Evolutionary conservation across 2,797 vertebrate species (phyloP).

Genomic region (Heteromormyrus szaboi): DNA sequence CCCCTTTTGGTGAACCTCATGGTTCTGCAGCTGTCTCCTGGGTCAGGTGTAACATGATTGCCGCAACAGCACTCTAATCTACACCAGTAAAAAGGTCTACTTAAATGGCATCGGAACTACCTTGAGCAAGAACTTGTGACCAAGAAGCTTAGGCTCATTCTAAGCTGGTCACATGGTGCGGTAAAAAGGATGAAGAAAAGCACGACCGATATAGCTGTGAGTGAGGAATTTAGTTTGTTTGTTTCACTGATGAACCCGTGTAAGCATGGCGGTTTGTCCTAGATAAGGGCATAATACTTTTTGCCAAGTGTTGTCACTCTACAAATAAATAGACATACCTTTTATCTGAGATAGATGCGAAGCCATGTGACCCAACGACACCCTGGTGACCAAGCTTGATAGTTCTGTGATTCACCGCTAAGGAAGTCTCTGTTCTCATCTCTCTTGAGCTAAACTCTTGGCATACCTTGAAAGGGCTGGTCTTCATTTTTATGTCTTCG

Average conservation of each 20-base stretch:
- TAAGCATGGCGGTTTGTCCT: background rate
- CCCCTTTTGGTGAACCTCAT: background rate
- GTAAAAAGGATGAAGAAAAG: background rate
- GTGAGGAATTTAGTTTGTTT: background rate
- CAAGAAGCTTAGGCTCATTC: background rate
- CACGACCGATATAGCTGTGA: background rate
- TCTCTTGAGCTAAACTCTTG: constrained; percentile 6
- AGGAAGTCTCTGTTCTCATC: constrained; percentile 19
- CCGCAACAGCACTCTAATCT: background rate
- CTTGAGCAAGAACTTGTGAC: background rate
- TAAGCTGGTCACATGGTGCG: background rate
- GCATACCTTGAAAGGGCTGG: constrained; percentile 6
- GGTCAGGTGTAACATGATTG: background rate
- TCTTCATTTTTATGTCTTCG: background rate
- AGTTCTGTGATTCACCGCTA: background rate
- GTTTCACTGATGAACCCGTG: background rate
- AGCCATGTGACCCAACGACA: background rate
- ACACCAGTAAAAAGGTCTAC: background rate
- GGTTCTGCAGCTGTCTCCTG: background rate
- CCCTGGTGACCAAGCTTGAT: background rate
- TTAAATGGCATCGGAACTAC: background rate
- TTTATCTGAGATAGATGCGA: background rate
- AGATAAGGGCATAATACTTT: background rate
- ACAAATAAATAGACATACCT: constrained; percentile 15
- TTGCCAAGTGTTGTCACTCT: background rate